phyloP scores from a whole-genome alignment of 2,888 invertebrate species.

The Hecatera dysodea region DNA sequence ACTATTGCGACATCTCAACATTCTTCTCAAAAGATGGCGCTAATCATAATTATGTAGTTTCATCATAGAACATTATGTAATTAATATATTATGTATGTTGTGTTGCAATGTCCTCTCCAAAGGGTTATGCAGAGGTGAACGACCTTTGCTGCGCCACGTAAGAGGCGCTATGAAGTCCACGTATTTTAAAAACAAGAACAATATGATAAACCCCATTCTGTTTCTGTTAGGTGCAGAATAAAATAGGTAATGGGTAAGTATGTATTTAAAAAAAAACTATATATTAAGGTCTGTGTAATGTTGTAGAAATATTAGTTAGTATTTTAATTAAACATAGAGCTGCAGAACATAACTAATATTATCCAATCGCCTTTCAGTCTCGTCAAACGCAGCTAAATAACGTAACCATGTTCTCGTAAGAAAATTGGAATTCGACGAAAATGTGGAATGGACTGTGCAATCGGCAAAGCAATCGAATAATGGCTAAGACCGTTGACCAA shows the following conservation, averaged over 20 bases:
- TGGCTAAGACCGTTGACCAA: not conserved
- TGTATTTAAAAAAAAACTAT: not conserved
- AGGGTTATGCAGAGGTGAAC: slow-evolving; percentile 36
- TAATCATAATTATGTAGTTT: slow-evolving; percentile 21
- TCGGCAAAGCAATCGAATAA: not conserved
- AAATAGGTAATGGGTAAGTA: slow-evolving; percentile 1
- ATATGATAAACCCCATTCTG: not conserved
- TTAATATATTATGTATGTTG: slow-evolving; percentile 4
- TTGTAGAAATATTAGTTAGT: not conserved
- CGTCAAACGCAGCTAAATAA: slow-evolving; percentile 1
- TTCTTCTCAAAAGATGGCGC: slow-evolving; percentile 61
- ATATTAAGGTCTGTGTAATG: not conserved
- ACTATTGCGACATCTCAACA: slow-evolving; percentile 26
- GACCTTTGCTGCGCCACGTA: slow-evolving; percentile 10
- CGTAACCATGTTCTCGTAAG: not conserved
- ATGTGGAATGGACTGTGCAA: not conserved
- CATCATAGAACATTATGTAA: slow-evolving; percentile 28
- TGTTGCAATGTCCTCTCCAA: slow-evolving; percentile 27
- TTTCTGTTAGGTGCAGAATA: not conserved
- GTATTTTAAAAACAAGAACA: slow-evolving; percentile 1
- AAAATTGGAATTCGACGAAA: not conserved
- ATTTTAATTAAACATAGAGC: not conserved
- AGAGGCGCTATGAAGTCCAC: not conserved
- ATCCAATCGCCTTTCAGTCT: slow-evolving; percentile 9
- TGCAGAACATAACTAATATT: slow-evolving; percentile 11